Evolutionary conservation across 2,888 invertebrate species (phyloP), one percentile per base, ranked within the genome.

Genomic region (Cordilura impudica): DNA sequence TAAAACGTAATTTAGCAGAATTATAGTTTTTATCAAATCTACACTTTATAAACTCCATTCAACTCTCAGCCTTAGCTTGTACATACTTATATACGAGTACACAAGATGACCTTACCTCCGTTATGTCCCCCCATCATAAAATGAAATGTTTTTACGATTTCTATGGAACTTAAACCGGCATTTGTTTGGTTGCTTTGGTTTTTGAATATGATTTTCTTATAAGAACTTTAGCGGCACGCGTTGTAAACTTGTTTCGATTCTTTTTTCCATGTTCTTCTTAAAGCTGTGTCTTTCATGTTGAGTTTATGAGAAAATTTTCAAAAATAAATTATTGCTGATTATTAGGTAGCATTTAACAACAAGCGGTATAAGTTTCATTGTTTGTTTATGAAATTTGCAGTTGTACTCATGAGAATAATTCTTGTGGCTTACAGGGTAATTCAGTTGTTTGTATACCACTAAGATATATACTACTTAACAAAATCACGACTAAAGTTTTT

Each of bases 101-200:
- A n/a, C n/a, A n/a, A n/a, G n/a, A 43, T 78, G 78, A 79, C 78
- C 78, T 79, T 79, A 79, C 53, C 61, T 43, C 78, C 74, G 74
- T 71, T 74, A 79, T 74, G 78, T 51, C 66, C 69, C 78, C 69
- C 47, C 39, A 21, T 16, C 21, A 49, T 47, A 4, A 43, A 10
- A 63, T 53, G 43, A 61, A 60, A 31, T 29, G 5, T 31, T 54
- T 72, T 78, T 65, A 77, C 39, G 65, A 66, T 70, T 74, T 78
- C 61, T 21, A 54, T 45, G 61, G 74, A 79, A 79, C 54, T 51
- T 67, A 10, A 74, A 56, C 53, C 73, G 73, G 69, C 70, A 21
- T 63, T 69, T 78, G 47, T 43, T 21, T 51, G 14, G 19, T 12
- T 51, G 10, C 6, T 21, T 56, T 43, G 7, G 4, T 31, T 51